phyloP scores from a whole-genome alignment of 2,797 vertebrate species.

The Naso thynnoides region DNA sequence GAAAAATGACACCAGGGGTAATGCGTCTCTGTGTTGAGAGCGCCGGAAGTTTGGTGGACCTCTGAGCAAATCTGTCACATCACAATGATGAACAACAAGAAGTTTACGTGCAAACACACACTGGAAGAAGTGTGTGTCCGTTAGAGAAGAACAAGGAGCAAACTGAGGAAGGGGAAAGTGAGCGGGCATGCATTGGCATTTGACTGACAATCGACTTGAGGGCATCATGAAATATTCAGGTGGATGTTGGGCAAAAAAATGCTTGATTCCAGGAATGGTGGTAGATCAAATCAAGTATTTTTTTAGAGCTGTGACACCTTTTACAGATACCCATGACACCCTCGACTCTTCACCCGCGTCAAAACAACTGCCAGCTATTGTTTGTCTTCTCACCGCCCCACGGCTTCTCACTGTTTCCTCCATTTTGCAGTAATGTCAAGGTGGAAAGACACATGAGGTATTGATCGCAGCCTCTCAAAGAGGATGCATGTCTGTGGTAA shows the following conservation, averaged over 20 bases:
- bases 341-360: slow-evolving; percentile 44
- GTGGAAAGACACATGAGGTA: slow-evolving; percentile 57
- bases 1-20: slow-evolving; percentile 40
- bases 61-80: slow-evolving; percentile 19
- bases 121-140: slow-evolving; percentile 20
- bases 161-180: slow-evolving; percentile 12
- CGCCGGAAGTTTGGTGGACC: slow-evolving; percentile 31
- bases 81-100: slow-evolving; percentile 12
- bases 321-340: slow-evolving; percentile 38
- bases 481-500: slow-evolving; percentile 24
- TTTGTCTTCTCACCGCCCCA: slow-evolving; percentile 36
- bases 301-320: slow-evolving; percentile 47
- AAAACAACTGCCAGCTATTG: slow-evolving; percentile 51
- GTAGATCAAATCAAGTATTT: slow-evolving; percentile 28
- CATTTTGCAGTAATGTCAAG: slow-evolving; percentile 49
- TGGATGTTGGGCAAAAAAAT: slow-evolving; percentile 22
- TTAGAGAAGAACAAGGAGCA: slow-evolving; percentile 16
- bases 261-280: slow-evolving; percentile 26
- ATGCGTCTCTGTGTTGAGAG: slow-evolving; percentile 37
- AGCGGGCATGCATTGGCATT: slow-evolving; percentile 36
- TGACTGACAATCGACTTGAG: slow-evolving; percentile 53
- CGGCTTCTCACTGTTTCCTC: slow-evolving; percentile 51
- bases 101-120: neutral
- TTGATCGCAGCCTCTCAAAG: slow-evolving; percentile 53
- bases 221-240: slow-evolving; percentile 40